Percentiles rank a stretch among this genome's conserved stretches.
phyloP scores from a whole-genome alignment of 2,797 vertebrate genomes.

The Prionace glauca region DNA sequence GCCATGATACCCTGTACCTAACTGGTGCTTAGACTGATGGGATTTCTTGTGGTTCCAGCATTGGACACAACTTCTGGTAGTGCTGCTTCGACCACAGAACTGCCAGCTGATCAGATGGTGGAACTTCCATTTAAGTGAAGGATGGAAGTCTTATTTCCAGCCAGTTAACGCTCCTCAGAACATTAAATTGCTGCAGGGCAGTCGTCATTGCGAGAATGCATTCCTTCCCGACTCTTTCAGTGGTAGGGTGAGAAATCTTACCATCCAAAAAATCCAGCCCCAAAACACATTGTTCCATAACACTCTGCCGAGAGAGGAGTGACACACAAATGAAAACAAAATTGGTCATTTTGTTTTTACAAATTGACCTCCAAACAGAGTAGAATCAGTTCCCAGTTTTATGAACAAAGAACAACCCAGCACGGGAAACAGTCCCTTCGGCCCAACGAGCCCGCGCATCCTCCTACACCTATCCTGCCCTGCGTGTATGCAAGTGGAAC shows the following conservation, averaged over 20 bases:
- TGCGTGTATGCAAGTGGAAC: too few species aligned
- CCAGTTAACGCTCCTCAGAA: neutral
- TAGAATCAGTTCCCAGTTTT: neutral
- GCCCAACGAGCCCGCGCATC: too few species aligned
- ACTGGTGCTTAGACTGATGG: neutral
- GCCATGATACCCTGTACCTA: neutral
- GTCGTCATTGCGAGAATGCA: neutral
- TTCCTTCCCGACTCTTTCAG: neutral
- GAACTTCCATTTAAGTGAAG: too few species aligned
- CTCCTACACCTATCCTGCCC: too few species aligned
- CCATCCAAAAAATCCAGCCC: neutral
- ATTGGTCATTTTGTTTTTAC: neutral
- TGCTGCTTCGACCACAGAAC: too few species aligned
- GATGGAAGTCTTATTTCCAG: neutral
- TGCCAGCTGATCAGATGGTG: neutral
- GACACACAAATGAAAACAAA: neutral
- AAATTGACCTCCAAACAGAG: neutral
- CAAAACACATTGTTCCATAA: neutral
- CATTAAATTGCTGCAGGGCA: neutral
- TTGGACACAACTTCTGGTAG: neutral
- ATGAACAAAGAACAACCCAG: too few species aligned
- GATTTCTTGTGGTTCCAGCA: too few species aligned
- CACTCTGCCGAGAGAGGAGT: neutral
- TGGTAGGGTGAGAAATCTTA: too few species aligned
- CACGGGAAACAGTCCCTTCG: too few species aligned